Base-by-base conservation (phyloP, 2,797 vertebrate species). In the Monodelphis domestica region DNA sequence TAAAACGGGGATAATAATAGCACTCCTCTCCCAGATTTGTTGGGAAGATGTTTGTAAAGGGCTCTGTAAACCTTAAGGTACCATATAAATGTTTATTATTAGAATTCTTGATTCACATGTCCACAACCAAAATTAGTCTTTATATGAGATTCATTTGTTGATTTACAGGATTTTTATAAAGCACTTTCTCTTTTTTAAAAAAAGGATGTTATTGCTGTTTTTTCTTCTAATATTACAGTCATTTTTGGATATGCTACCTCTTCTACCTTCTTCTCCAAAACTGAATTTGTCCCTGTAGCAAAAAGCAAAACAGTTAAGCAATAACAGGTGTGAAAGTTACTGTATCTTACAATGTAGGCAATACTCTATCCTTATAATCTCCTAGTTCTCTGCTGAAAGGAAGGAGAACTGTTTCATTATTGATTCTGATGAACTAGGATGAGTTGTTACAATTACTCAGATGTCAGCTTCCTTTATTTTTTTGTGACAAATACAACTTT, bases 401-500 rank as follows among this genome's bases (percentile, higher is more conserved):
- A 78, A 38, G 33, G 63, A 78, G 63, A 78, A 2, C 38, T 2
- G 63, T 78, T 78, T 78, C n/a, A 2, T 78, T 70, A 38, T n/a
- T 17, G 78, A n/a, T 78, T 78, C n/a, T 78, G n/a, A 78, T 24
- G 17, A 14, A 21, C 12, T 38, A 78, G 5, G 0, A 70, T 70
- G n/a, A 70, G n/a, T 38, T 78, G 38, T 38, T 45, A 38, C n/a
- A 38, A 38, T 38, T 78, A 24, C 63, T 70, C 59, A 38, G 33
- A 78, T 17, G 9, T 9, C 7, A 15, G n/a, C 21, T 28, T n/a
- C 21, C n/a, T n/a, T n/a, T n/a, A n/a, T n/a, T n/a, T n/a, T n/a
- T n/a, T n/a, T n/a, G 53, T n/a, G 87, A 59, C 30, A 90, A 53
- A 89, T 93, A 93, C 88, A 96, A 93, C 15, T 91, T 95, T 95